Conservation (phyloP, 2,113 vertebrate genomes). For the Odontesthes bonariensis region DNA sequence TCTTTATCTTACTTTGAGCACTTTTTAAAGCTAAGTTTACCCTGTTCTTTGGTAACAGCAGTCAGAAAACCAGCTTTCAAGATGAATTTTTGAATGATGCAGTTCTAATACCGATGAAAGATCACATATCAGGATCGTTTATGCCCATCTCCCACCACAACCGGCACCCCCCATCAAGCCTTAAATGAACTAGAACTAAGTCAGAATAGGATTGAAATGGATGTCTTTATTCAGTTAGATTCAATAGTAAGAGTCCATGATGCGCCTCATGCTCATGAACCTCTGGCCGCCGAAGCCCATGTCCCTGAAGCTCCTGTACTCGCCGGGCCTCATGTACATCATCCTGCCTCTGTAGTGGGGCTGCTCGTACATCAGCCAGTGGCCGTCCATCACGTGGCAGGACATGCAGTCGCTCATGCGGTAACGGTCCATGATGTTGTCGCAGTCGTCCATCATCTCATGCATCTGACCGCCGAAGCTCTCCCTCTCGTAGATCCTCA, state of each 20-base stretch:
- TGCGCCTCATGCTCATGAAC: too few relatives aligned
- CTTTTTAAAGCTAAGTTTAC: too few relatives aligned
- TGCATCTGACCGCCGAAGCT: slow-evolving; percentile 73
- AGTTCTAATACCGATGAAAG: too few relatives aligned
- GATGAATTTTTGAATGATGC: too few relatives aligned
- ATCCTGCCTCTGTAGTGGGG: slow-evolving; percentile 75
- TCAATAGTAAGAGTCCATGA: slow-evolving; percentile 52
- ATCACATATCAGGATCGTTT: too few relatives aligned
- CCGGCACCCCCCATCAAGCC: neutral
- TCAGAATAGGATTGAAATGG: neutral
- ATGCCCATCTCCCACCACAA: neutral
- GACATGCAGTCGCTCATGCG: slow-evolving; percentile 78
- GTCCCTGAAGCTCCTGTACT: too few relatives aligned
- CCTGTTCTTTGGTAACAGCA: too few relatives aligned
- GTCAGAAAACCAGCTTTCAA: too few relatives aligned
- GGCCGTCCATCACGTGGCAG: slow-evolving; percentile 81
- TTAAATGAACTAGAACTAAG: slow-evolving; percentile 7
- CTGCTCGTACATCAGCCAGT: slow-evolving; percentile 84
- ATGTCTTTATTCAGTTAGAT: slow-evolving; percentile 3
- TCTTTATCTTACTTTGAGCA: too few relatives aligned
- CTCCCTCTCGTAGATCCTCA: slow-evolving; percentile 82
- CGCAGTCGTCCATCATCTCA: slow-evolving; percentile 49
- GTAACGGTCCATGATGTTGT: slow-evolving; percentile 29
- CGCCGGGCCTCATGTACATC: slow-evolving; percentile 7
- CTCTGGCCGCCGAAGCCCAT: too few relatives aligned